Evolutionary conservation across 2,797 vertebrate genomes (phyloP), one percentile per base, ranked within the genome.

Genomic region (Cynodonichthys magdalenae): DNA sequence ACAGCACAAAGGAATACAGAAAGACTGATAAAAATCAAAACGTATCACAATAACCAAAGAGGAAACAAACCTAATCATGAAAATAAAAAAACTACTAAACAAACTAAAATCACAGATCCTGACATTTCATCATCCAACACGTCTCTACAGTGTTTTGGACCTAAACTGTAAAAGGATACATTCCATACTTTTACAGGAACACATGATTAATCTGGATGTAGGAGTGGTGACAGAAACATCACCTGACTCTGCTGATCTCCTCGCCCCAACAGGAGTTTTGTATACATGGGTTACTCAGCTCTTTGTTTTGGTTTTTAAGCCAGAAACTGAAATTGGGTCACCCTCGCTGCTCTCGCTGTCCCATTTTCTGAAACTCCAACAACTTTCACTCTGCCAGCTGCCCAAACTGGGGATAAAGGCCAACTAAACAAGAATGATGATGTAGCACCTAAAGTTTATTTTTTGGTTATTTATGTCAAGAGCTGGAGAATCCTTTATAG

Each of bases 201-300:
- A 39, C 20, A 31, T 24, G 45, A 69, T 12, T 36, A 2, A 24
- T 29, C 27, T 51, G 24, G 11, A 8, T 29, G 29, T 51, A 56
- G 48, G 36, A 28, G n/a, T 52, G 47, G 18, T 50, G 2, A 56
- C 48, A 29, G 19, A 18, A 11, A 18, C 27, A 52, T 51, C 41
- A 63, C 59, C 59, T 29, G 20, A 69, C 55, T 49, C 31, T 51
- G 41, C 15, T 62, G 66, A 61, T 55, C 51, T 34, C 18, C 41
- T 60, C 57, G 34, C 7, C 46, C 36, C n/a, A 31, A 44, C 27
- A 18, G 17, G 50, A 52, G 59, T 41, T 61, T 61, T 34, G 42
- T n/a, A 57, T 45, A 6, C 44, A 9, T 7, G 1, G 4, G 24
- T 44, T 44, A 52, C 44, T 51, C 6, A 54, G 45, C 41, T 57